Conservation (phyloP, 2,888 invertebrate species). For the Anorthoa munda region DNA sequence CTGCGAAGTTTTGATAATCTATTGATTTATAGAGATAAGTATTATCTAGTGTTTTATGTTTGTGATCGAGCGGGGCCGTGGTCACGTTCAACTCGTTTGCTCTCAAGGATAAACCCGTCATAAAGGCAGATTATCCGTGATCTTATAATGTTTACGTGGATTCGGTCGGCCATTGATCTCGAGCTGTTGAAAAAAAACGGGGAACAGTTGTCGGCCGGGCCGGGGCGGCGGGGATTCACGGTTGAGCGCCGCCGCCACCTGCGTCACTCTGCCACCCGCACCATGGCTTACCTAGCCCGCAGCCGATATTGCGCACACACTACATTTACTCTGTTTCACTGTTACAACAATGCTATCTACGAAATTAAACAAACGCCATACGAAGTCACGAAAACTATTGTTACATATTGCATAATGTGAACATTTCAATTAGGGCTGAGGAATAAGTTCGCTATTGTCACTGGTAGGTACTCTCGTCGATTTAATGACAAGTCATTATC, state of each 20-base stretch:
- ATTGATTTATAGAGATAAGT: slow-evolving; percentile 51
- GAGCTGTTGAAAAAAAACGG: slow-evolving; percentile 81
- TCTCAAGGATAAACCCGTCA: slow-evolving; percentile 69
- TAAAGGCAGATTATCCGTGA: slow-evolving; percentile 67
- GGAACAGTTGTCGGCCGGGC: slow-evolving; percentile 85
- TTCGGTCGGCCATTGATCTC: slow-evolving; percentile 84
- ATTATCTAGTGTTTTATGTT: slow-evolving; percentile 58
- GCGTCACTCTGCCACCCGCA: slow-evolving; percentile 72
- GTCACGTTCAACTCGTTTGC: slow-evolving; percentile 61
- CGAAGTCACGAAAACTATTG: slow-evolving; percentile 34
- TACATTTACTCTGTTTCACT: slow-evolving; percentile 45
- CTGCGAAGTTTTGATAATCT: slow-evolving; percentile 42
- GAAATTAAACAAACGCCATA: slow-evolving; percentile 51
- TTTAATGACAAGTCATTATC: slow-evolving; percentile 29
- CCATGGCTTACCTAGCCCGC: slow-evolving; percentile 55
- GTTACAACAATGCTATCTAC: slow-evolving; percentile 51
- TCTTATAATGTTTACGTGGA: slow-evolving; percentile 70
- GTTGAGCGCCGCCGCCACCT: slow-evolving; percentile 87
- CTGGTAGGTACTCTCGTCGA: slow-evolving; percentile 14
- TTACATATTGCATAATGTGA: slow-evolving; percentile 57
- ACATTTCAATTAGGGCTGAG: slow-evolving; percentile 25
- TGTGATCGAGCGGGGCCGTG: slow-evolving; percentile 58
- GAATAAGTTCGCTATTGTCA: slow-evolving; percentile 13
- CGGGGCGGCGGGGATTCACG: slow-evolving; percentile 85
- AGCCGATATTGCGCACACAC: slow-evolving; percentile 51